Conservation (phyloP, 2,797 vertebrate genomes). For the Chelon auratus region DNA sequence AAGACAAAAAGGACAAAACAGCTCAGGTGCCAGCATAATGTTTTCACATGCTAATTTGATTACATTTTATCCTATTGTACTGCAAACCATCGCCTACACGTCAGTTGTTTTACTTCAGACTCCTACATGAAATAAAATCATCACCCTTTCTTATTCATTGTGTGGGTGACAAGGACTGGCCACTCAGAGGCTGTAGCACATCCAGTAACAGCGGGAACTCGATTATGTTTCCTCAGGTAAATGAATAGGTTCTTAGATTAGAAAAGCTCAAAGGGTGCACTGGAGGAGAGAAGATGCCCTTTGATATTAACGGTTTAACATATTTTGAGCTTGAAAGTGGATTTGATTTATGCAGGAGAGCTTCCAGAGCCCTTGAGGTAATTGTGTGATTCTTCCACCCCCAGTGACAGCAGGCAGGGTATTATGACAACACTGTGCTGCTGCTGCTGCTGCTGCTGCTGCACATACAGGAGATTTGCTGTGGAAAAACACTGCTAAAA, state of each 20-base stretch:
- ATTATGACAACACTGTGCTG: constrained; percentile 33
- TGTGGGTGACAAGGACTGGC: constrained; percentile 42
- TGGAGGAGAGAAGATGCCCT: constrained; percentile 39
- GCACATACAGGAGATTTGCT: constrained; percentile 2
- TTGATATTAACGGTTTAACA: constrained; percentile 66
- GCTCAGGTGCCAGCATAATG: neutral
- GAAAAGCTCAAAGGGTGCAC: constrained; percentile 26
- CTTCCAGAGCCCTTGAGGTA: constrained; percentile 40
- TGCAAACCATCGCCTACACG: constrained; percentile 23
- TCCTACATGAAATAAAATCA: constrained; percentile 51
- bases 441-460: constrained; percentile 15
- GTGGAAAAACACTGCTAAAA: constrained; percentile 7
- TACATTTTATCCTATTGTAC: constrained; percentile 4
- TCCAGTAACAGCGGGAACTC: constrained; percentile 9
- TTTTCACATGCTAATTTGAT: constrained; percentile 14
- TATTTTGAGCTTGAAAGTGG: constrained; percentile 58
- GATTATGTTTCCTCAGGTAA: constrained; percentile 10
- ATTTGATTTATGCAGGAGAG: constrained; percentile 62
- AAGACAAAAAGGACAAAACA: neutral
- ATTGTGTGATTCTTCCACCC: constrained; percentile 49
- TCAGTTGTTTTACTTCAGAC: constrained; percentile 31
- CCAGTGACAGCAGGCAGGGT: constrained; percentile 29
- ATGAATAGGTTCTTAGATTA: constrained; percentile 30
- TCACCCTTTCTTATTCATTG: constrained; percentile 31
- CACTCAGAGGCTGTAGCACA: constrained; percentile 28